Evolutionary conservation across 2,888 invertebrate genomes (phyloP).

Genomic region (Drosophila monieri): DNA sequence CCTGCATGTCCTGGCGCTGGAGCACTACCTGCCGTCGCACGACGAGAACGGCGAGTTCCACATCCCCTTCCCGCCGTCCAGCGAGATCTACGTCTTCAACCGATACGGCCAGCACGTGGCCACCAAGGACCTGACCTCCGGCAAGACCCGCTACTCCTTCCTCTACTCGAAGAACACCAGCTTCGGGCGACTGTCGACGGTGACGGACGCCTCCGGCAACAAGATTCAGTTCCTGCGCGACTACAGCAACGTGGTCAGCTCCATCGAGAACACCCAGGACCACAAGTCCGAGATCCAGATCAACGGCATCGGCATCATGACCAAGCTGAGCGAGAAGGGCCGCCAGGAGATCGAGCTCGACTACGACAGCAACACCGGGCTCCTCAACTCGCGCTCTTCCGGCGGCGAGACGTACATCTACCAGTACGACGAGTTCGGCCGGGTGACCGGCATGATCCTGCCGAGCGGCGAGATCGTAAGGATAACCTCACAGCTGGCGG

Average conservation of each 20-base stretch:
- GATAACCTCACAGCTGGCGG: constrained; percentile 90
- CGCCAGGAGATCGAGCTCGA: constrained; percentile 94
- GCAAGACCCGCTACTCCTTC: constrained; percentile 96
- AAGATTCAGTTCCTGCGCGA: constrained; percentile 96
- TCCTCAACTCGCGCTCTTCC: constrained; percentile 93
- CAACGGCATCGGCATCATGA: constrained; percentile 95
- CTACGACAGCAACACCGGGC: constrained; percentile 94
- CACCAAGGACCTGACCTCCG: constrained; percentile 97
- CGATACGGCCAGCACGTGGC: constrained; percentile 98
- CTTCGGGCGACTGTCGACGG: constrained; percentile 96
- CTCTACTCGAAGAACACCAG: constrained; percentile 98
- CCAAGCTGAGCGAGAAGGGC: constrained; percentile 94
- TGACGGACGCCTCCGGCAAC: constrained; percentile 96
- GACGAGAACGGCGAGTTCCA: constrained; percentile 96
- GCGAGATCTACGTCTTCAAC: constrained; percentile 97
- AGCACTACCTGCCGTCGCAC: constrained; percentile 93
- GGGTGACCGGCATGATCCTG: constrained; percentile 93
- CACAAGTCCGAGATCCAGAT: constrained; percentile 96
- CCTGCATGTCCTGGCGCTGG: constrained; percentile 92
- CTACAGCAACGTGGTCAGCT: constrained; percentile 95
- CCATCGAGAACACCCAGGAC: constrained; percentile 97
- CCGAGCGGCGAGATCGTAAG: constrained; percentile 96
- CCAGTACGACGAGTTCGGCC: constrained; percentile 94
- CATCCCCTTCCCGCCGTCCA: constrained; percentile 96
- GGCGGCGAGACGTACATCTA: constrained; percentile 95